A percentile compares a stretch with the other conserved stretches of the same genome.
phyloP scores from a whole-genome alignment of 2,797 vertebrate species.

The Pempheris klunzingeri region DNA sequence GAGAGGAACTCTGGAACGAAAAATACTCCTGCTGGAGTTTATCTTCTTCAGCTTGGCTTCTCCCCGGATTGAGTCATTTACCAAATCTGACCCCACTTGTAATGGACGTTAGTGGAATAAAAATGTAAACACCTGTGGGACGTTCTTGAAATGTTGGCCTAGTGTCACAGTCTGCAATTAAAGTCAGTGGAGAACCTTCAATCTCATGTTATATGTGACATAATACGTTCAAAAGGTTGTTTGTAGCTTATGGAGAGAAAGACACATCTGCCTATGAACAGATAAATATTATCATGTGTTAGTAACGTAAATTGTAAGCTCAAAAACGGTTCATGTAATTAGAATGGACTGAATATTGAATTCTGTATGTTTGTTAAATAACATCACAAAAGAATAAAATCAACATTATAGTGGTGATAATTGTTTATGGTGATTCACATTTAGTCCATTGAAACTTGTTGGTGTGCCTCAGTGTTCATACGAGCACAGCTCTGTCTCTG shows the following conservation, averaged over 20 bases:
- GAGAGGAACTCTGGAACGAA: not conserved
- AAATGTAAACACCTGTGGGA: not conserved
- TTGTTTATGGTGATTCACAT: not conserved
- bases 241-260: not conserved
- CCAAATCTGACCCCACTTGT: not conserved
- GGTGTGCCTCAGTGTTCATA: not conserved
- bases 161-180: not conserved
- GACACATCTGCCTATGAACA: not conserved
- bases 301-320: not conserved
- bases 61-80: not conserved
- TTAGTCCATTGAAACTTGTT: not conserved
- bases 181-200: not conserved
- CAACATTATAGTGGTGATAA: not conserved
- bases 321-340: too few species aligned
- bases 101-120: not conserved
- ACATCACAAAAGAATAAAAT: not conserved
- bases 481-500: not conserved
- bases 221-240: not conserved
- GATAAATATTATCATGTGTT: not conserved
- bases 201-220: not conserved
- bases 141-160: not conserved
- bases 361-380: not conserved
- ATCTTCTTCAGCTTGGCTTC: not conserved
- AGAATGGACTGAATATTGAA: not conserved
- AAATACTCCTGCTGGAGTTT: not conserved